Conservation (phyloP, 2,113 vertebrate species). For the Nothobranchius kuhntae region DNA sequence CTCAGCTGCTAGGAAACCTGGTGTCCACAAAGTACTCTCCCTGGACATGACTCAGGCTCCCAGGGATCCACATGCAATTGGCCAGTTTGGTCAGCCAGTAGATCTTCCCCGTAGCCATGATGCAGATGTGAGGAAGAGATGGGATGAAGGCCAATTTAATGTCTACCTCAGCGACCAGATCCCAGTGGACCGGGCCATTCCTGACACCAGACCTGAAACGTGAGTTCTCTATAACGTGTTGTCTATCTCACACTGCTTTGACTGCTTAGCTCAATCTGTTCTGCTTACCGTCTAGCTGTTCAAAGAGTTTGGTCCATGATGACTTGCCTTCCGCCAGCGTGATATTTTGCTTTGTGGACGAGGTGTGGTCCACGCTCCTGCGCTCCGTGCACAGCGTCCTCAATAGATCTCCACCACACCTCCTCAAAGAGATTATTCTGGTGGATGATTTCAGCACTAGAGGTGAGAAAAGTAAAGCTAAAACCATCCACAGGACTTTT, state of each 20-base stretch:
- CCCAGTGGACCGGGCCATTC: slow-evolving; percentile 89
- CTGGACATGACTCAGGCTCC: slow-evolving; percentile 84
- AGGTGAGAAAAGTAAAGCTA: slow-evolving; percentile 75
- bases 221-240: slow-evolving; percentile 73
- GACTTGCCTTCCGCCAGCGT: slow-evolving; percentile 88
- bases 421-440: slow-evolving; percentile 89
- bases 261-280: background rate
- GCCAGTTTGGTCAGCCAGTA: slow-evolving; percentile 88
- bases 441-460: slow-evolving; percentile 96
- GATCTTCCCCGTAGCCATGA: slow-evolving; percentile 78
- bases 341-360: slow-evolving; percentile 98
- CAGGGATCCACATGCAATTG: slow-evolving; percentile 82
- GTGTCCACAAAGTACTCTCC: slow-evolving; percentile 81
- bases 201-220: slow-evolving; percentile 90
- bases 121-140: slow-evolving; percentile 82
- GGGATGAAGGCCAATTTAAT: slow-evolving; percentile 95
- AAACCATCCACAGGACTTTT: too few relatives aligned
- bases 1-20: slow-evolving; percentile 12
- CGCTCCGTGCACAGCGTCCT: slow-evolving; percentile 95
- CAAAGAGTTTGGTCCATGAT: slow-evolving; percentile 81
- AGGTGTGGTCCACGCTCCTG: slow-evolving; percentile 96
- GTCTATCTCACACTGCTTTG: background rate
- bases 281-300: slow-evolving; percentile 80
- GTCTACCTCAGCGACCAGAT: slow-evolving; percentile 95
- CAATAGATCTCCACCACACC: slow-evolving; percentile 87